Evolutionary conservation across 1,140 invertebrate species (phyloP).

Genomic region (Bombus impatiens): DNA sequence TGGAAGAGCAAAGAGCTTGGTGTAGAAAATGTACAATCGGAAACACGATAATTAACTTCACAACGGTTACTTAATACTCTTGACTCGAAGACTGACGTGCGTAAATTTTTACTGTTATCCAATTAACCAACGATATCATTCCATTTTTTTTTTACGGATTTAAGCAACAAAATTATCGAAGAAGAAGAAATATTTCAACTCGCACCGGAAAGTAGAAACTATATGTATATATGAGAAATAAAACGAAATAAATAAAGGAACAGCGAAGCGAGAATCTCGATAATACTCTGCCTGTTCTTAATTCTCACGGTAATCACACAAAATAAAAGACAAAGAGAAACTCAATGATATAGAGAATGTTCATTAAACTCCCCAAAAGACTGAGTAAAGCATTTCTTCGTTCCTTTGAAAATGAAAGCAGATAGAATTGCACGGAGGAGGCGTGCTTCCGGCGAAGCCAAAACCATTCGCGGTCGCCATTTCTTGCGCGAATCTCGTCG

Average conservation of each 20-base stretch:
- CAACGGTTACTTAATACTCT: constrained; percentile 1
- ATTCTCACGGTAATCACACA: neutral
- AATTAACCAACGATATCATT: neutral
- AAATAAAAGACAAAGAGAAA: neutral
- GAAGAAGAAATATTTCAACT: too few relatives aligned
- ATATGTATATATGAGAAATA: neutral
- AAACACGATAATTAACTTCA: constrained; percentile 33
- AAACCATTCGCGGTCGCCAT: constrained; percentile 13
- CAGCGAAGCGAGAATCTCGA: neutral
- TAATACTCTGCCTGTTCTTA: too few relatives aligned
- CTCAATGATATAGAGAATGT: too few relatives aligned
- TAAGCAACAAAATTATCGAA: neutral
- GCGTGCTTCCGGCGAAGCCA: constrained; percentile 10
- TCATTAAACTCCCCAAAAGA: neutral
- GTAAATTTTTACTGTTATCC: constrained; percentile 17
- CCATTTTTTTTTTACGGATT: neutral
- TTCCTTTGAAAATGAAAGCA: neutral
- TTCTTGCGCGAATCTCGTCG: constrained; percentile 35
- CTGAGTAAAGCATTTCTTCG: too few relatives aligned
- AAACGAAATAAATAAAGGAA: neutral
- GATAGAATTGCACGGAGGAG: neutral
- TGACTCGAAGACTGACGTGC: neutral
- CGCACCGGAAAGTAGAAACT: too few relatives aligned
- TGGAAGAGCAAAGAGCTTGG: constrained; percentile 9
- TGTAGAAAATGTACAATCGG: neutral